Evolutionary conservation across 2,888 invertebrate genomes (phyloP).

Genomic region (Cephus runcator): DNA sequence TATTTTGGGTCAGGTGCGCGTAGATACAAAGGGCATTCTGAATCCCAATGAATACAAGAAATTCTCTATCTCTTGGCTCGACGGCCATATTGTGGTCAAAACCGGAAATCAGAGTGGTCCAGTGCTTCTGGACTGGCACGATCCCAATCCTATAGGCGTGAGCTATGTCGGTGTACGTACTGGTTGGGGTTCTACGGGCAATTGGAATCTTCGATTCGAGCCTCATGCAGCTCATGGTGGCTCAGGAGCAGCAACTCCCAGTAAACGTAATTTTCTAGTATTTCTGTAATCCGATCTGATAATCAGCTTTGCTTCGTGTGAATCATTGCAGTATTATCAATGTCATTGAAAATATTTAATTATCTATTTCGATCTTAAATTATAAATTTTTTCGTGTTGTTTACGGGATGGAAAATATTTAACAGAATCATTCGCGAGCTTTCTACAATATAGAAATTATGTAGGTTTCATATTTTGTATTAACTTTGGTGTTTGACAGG

Average conservation of each 20-base stretch:
- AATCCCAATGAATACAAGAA: conserved; percentile 69
- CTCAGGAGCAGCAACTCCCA: conserved; percentile 17
- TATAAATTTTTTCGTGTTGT: background rate
- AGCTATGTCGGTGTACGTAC: conserved; percentile 74
- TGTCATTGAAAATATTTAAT: background rate
- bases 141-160: conserved; percentile 71
- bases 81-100: conserved; percentile 68
- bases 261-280: conserved; percentile 31
- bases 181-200: conserved; percentile 74
- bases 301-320: background rate
- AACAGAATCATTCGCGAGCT: background rate
- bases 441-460: background rate
- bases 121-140: conserved; percentile 71
- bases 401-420: background rate
- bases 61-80: conserved; percentile 71
- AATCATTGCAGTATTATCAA: background rate
- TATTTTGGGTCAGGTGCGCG: conserved; percentile 65
- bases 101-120: conserved; percentile 66
- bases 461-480: background rate
- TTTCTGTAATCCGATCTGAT: background rate
- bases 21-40: conserved; percentile 71
- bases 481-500: background rate
- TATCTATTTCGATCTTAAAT: background rate
- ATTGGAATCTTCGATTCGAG: conserved; percentile 69
- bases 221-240: conserved; percentile 25